A percentile compares a stretch with the other conserved stretches of the same genome.
These are phyloP conservation scores for Synanthedon vespiformis DNA, from an alignment of 2,888 invertebrate species.

Conservation along the genomic window DNA sequence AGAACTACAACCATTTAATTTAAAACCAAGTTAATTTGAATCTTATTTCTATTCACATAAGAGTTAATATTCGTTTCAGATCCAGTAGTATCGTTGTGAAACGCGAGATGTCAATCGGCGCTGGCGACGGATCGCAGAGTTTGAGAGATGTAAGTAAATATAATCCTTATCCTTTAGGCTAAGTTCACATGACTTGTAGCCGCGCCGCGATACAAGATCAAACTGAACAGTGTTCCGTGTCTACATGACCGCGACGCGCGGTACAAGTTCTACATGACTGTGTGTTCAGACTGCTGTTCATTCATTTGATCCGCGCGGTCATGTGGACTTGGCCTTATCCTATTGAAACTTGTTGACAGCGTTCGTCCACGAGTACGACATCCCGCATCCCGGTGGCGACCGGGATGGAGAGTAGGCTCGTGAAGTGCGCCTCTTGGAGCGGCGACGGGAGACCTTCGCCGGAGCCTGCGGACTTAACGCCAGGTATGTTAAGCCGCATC, in stretches of 20 bases:
- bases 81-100: conserved; percentile 19
- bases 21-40: too few relatives aligned
- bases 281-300: too few relatives aligned
- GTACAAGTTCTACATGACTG: too few relatives aligned
- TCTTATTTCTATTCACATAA: too few relatives aligned
- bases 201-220: too few relatives aligned
- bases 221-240: too few relatives aligned
- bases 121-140: conserved; percentile 52
- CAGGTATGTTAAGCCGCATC: conserved; percentile 37
- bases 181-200: too few relatives aligned
- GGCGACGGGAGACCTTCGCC: conserved; percentile 50
- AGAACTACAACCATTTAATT: too few relatives aligned
- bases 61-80: neutral
- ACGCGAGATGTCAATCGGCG: conserved; percentile 27
- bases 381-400: conserved; percentile 53
- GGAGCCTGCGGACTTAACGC: conserved; percentile 63
- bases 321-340: too few relatives aligned
- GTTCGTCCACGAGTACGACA: conserved; percentile 37
- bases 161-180: too few relatives aligned
- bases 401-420: conserved; percentile 39
- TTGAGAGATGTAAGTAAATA: conserved; percentile 50
- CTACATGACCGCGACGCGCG: too few relatives aligned
- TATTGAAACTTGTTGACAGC: conserved; percentile 14
- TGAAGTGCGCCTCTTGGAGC: conserved; percentile 81
- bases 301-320: too few relatives aligned